Base-by-base conservation (phyloP, 2,797 vertebrate genomes). In the Diplodus sargus region DNA sequence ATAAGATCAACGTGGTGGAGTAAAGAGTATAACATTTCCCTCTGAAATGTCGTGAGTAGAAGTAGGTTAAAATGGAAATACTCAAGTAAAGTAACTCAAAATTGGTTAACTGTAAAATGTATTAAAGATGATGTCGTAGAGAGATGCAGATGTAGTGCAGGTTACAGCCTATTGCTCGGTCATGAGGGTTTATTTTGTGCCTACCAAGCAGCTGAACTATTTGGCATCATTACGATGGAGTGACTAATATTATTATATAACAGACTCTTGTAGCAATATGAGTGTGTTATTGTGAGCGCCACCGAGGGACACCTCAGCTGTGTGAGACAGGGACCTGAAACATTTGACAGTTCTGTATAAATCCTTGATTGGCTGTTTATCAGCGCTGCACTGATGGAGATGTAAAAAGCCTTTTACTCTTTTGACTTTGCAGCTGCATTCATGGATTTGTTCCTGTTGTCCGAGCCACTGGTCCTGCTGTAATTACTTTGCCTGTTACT, bases 221-320 rank as follows among this genome's bases (percentile, higher is more conserved):
- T 82, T 68, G 85, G 74, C 79, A 61, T 84, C 30, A 56, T 84
- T 20, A 65, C 54, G 28, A 25, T 62, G 17, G 22, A 71, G 73
- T 83, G 87, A 91, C 85, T 89, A 79, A 89, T 68, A 53, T 74
- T 49, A 76, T 89, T 87, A 85, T 66, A 52, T 84, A 90, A 88
- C 67, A 60, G 62, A 28, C 49, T 69, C 53, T 71, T 20, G 14
- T 25, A 64, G 74, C 52, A 73, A 16, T 43, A 53, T 58, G 45
- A 58, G 64, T 62, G 69, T 57, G 61, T 76, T 81, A 39, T 72
- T 76, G 72, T 74, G 67, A 25, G 65, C n/a, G 48, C 62, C 51
- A 58, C 52, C 5, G 34, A 30, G 78, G 45, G 75, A 82, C 65
- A 45, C 69, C 58, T 79, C 28, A 49, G 63, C 53, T 10, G 18